These are phyloP conservation scores for Turnix velox DNA, from an alignment of 2,113 vertebrate genomes.

Conservation along the genomic window DNA sequence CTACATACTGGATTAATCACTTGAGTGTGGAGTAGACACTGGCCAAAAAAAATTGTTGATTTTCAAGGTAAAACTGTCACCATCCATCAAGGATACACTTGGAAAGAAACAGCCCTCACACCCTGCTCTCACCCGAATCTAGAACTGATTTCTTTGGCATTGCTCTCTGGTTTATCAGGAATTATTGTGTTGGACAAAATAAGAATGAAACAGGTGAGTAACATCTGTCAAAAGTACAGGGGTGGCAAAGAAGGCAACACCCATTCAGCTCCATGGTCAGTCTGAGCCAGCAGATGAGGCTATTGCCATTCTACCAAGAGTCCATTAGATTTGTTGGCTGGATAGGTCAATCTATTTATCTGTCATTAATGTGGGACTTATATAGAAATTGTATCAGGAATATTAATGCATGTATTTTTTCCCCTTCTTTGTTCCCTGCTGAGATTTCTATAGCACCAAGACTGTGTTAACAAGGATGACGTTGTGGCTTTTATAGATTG, in stretches of 20 bases:
- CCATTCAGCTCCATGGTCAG: neutral
- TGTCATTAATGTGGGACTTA: neutral
- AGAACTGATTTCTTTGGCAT: neutral
- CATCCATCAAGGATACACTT: neutral
- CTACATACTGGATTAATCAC: neutral
- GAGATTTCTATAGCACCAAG: neutral
- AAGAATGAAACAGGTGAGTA: neutral
- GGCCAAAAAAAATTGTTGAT: neutral
- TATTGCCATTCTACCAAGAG: neutral
- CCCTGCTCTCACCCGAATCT: neutral
- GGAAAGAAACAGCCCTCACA: neutral
- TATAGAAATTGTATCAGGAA: neutral
- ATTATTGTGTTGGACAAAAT: neutral
- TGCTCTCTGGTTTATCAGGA: neutral
- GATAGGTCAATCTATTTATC: neutral
- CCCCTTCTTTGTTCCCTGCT: neutral
- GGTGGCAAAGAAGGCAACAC: neutral
- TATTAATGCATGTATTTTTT: neutral
- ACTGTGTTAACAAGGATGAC: neutral
- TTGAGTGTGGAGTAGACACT: accelerated
- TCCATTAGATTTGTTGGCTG: neutral
- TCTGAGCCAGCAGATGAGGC: neutral
- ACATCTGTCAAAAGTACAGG: neutral
- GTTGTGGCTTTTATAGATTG: neutral
- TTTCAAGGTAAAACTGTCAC: neutral